These are phyloP conservation scores for Plemyria rubiginata DNA, from an alignment of 2,888 invertebrate species.

Conservation along the genomic window DNA sequence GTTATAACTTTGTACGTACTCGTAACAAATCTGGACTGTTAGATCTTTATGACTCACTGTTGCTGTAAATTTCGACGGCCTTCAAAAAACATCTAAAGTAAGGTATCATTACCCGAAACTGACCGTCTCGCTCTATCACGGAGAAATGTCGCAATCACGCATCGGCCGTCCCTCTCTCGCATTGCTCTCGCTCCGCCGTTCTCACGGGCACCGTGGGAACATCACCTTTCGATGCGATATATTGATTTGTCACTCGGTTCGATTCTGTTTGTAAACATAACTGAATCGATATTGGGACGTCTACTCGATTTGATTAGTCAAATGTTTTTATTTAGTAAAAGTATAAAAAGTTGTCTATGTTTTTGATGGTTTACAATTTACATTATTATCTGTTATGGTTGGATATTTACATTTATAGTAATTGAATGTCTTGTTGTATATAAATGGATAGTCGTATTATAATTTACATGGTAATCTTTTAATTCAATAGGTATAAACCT, in stretches of 20 bases:
- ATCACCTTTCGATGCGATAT: constrained; percentile 59
- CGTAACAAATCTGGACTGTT: neutral
- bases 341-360: constrained; percentile 19
- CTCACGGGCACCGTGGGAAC: constrained; percentile 64
- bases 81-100: constrained; percentile 27
- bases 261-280: constrained; percentile 42
- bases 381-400: constrained; percentile 7
- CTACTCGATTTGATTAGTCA: constrained; percentile 13
- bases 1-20: constrained; percentile 1
- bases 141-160: constrained; percentile 35
- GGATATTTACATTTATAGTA: too few species aligned
- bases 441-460: neutral
- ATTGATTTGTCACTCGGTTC: constrained; percentile 55
- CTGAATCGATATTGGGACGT: constrained; percentile 19
- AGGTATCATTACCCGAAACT: constrained; percentile 35
- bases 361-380: constrained; percentile 1
- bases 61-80: constrained; percentile 39
- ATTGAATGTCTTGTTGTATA: neutral
- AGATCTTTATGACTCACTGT: constrained; percentile 30
- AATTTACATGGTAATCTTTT: too few species aligned
- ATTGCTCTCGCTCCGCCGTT: constrained; percentile 52
- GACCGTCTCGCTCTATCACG: constrained; percentile 36
- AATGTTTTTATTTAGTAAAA: constrained; percentile 14
- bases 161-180: constrained; percentile 31
- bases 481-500: too few species aligned